These are phyloP conservation scores for Cheirogaleus major DNA, from an alignment of 2,797 vertebrate species.

Conservation along the genomic window DNA sequence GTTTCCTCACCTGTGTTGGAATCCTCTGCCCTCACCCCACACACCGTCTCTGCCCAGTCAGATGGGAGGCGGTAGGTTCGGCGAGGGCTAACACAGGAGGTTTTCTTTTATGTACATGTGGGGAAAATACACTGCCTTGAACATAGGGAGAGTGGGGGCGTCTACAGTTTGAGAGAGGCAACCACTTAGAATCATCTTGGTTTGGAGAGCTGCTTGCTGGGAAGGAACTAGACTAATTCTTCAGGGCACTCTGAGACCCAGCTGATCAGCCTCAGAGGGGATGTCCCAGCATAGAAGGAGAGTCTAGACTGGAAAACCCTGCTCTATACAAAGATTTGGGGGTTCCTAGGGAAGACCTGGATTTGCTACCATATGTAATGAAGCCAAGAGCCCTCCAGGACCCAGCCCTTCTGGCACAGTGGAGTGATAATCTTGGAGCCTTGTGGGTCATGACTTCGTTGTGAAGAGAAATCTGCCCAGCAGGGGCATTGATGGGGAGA, in stretches of 20 bases:
- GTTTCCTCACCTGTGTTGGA: neutral
- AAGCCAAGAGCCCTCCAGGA: neutral
- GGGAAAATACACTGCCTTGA: neutral
- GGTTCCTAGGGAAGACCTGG: neutral
- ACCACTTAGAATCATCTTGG: neutral
- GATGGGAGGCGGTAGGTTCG: neutral
- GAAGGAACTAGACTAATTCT: neutral
- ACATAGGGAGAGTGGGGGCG: neutral
- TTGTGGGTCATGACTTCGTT: neutral
- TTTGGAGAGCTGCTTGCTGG: neutral
- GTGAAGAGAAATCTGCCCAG: neutral
- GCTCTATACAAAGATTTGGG: neutral
- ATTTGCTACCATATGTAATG: neutral
- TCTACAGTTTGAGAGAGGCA: neutral
- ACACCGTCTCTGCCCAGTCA: neutral
- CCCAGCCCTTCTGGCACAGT: neutral
- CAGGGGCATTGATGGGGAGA: fast-evolving
- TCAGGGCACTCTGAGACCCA: neutral
- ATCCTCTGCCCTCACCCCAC: neutral
- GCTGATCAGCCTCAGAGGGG: neutral
- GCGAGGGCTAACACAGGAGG: neutral
- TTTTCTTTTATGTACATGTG: neutral
- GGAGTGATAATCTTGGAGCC: neutral
- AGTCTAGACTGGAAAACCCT: neutral
- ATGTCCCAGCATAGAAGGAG: neutral